phyloP scores from a whole-genome alignment of 2,888 invertebrate genomes.

The Drosophila imparisetae region DNA sequence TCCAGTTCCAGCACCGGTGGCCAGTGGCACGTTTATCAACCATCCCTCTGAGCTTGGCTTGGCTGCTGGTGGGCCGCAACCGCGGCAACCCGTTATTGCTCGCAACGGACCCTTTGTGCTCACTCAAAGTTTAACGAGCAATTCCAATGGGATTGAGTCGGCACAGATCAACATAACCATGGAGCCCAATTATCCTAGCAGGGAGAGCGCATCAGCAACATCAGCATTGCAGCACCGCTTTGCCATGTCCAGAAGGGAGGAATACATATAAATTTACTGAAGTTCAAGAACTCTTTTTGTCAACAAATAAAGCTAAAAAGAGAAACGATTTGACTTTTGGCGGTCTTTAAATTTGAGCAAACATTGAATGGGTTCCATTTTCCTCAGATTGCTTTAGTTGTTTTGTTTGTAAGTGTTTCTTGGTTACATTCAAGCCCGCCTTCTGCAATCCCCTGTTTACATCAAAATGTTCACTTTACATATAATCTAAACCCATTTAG shows the following conservation, averaged over 20 bases:
- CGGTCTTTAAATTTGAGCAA: not conserved
- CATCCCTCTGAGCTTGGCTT: constrained; percentile 46
- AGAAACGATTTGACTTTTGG: not conserved
- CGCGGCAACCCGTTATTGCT: not conserved
- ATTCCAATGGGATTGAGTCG: not conserved
- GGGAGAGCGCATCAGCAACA: not conserved
- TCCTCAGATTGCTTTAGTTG: not conserved
- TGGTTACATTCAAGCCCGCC: constrained; percentile 70
- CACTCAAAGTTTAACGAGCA: constrained; percentile 24
- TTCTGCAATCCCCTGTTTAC: constrained; percentile 74
- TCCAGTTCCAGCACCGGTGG: constrained; percentile 1
- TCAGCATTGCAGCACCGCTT: not conserved
- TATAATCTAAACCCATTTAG: too few species aligned
- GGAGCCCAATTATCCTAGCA: constrained; percentile 18
- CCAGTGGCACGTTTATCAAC: constrained; percentile 15
- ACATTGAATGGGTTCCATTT: not conserved
- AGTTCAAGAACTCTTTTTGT: not conserved
- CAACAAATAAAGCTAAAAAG: not conserved
- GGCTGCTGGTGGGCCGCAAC: not conserved
- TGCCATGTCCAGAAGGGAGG: accelerated
- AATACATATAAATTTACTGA: not conserved
- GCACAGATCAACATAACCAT: constrained; percentile 68
- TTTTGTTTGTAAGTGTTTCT: not conserved
- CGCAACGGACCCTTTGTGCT: constrained; percentile 41
- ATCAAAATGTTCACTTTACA: not conserved